Percentiles rank a stretch among this genome's conserved stretches.
Conservation (phyloP, 2,888 invertebrate genomes). For the Melanchra persicariae region DNA sequence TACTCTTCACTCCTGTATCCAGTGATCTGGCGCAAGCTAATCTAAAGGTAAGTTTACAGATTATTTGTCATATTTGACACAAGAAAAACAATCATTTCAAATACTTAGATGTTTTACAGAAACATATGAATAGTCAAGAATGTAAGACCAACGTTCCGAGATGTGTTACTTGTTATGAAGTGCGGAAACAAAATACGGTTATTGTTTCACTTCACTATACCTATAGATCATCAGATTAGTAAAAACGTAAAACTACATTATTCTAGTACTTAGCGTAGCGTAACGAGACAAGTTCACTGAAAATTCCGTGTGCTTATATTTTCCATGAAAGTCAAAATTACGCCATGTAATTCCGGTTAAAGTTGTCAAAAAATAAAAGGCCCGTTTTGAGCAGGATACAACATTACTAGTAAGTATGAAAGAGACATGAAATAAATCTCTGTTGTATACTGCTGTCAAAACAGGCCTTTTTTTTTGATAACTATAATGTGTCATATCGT, state of each 20-base stretch:
- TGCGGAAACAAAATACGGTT: constrained; percentile 24
- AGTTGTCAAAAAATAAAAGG: too few relatives aligned
- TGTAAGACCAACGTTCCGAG: constrained; percentile 1
- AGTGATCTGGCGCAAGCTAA: constrained; percentile 98
- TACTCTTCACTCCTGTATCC: constrained; percentile 98
- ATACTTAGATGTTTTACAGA: constrained; percentile 37
- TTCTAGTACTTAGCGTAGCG: background rate
- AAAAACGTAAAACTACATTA: background rate
- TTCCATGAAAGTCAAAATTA: background rate
- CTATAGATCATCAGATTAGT: background rate
- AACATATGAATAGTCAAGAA: constrained; percentile 31
- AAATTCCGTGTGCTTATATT: background rate
- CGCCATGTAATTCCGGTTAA: too few relatives aligned
- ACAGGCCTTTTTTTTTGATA: too few relatives aligned
- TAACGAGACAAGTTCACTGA: background rate
- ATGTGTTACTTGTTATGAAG: constrained; percentile 28
- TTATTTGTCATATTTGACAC: background rate
- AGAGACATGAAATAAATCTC: too few relatives aligned
- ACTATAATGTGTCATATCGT: too few relatives aligned
- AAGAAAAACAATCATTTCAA: constrained; percentile 5
- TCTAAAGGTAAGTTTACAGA: constrained; percentile 91
- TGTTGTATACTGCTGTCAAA: too few relatives aligned
- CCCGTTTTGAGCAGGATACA: too few relatives aligned
- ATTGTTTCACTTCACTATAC: constrained; percentile 19
- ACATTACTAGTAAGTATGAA: too few relatives aligned